phyloP scores from a whole-genome alignment of 2,113 vertebrate genomes.

The Gavia stellata region DNA sequence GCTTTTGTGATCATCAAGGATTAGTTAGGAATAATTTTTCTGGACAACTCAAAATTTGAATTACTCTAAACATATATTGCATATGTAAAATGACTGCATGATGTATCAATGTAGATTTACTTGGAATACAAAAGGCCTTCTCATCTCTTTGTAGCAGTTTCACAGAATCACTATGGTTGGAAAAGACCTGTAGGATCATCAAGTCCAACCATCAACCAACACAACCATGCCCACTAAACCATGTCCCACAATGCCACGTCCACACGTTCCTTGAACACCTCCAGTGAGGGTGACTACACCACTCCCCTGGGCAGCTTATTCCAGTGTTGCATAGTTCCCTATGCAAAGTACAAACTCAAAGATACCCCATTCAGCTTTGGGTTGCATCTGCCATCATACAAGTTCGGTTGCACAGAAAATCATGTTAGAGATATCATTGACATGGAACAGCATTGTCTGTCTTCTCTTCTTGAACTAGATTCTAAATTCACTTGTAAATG shows the following conservation, averaged over 20 bases:
- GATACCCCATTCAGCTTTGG: not conserved
- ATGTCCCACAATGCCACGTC: too few species aligned
- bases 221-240: too few species aligned
- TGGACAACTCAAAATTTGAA: not conserved
- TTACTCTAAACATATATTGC: not conserved
- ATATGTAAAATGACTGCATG: not conserved
- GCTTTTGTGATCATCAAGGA: not conserved
- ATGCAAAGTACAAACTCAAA: not conserved
- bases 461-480: not conserved
- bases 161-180: too few species aligned
- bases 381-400: not conserved
- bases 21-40: not conserved
- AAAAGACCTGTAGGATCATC: too few species aligned
- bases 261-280: too few species aligned
- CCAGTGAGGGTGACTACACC: too few species aligned
- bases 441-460: not conserved
- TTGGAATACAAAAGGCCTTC: not conserved
- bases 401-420: not conserved
- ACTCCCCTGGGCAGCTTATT: too few species aligned
- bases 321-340: too few species aligned
- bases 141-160: not conserved
- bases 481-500: not conserved
- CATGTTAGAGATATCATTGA: not conserved
- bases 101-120: not conserved
- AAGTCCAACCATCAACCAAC: too few species aligned